A percentile compares a stretch with the other conserved stretches of the same genome.
Evolutionary conservation across 2,113 vertebrate genomes (phyloP).

Genomic region (Anthoscopus minutus): DNA sequence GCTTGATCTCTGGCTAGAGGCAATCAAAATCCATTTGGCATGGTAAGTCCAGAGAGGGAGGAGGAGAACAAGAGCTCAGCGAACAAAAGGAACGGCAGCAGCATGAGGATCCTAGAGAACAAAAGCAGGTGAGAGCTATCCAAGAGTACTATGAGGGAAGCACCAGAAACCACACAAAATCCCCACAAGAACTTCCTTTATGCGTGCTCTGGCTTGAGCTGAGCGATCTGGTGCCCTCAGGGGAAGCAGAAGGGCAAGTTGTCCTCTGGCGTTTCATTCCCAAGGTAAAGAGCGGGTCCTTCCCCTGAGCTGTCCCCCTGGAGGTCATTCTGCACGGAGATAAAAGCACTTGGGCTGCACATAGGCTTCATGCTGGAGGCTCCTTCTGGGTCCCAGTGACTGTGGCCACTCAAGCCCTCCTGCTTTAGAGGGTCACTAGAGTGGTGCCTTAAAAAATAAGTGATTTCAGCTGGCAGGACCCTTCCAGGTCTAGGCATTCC

Average conservation of each 20-base stretch:
- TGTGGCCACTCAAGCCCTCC: not conserved
- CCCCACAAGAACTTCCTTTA: not conserved
- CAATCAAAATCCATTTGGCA: slow-evolving; percentile 30
- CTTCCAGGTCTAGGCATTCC: not conserved
- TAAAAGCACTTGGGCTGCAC: too few relatives aligned
- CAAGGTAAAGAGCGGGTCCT: rapidly evolving
- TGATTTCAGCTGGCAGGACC: not conserved
- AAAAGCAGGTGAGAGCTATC: not conserved
- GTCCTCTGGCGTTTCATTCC: not conserved
- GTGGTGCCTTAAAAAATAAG: not conserved
- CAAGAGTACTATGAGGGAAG: not conserved
- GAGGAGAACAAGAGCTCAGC: not conserved
- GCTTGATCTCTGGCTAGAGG: not conserved
- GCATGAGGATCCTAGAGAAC: not conserved
- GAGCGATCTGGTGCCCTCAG: rapidly evolving
- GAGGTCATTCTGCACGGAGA: not conserved
- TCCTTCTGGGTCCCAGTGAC: rapidly evolving
- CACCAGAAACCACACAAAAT: not conserved
- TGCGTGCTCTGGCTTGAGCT: rapidly evolving
- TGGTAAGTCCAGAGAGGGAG: not conserved
- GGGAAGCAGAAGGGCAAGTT: not conserved
- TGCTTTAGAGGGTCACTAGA: not conserved
- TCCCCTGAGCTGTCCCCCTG: not conserved
- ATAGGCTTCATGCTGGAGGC: not conserved
- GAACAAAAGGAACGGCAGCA: not conserved